Percentiles rank a stretch among this genome's conserved stretches.
Evolutionary conservation across 2,113 vertebrate species (phyloP).

Genomic region (Nettapus auritus): DNA sequence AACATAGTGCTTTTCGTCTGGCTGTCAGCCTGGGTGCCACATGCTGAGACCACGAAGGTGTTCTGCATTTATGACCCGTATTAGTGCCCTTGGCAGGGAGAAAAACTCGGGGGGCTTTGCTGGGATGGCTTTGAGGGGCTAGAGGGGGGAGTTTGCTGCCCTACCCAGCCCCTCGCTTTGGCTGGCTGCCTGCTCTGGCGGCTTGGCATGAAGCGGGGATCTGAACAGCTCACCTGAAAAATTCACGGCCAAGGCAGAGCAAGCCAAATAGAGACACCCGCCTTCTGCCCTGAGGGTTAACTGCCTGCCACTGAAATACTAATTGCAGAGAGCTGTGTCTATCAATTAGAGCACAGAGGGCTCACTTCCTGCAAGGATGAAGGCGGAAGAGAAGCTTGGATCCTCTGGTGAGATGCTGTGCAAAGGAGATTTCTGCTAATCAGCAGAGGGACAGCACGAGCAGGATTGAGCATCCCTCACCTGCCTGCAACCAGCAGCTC

Average conservation of each 20-base stretch:
- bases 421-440: background rate
- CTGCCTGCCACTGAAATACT: constrained; percentile 57
- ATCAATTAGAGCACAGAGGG: constrained; percentile 33
- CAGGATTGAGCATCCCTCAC: background rate
- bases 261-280: background rate
- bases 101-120: background rate
- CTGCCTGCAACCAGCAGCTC: background rate
- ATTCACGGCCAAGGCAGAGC: background rate
- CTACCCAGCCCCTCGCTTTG: background rate
- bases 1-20: background rate
- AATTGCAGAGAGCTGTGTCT: constrained; percentile 54
- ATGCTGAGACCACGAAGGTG: background rate
- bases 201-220: background rate
- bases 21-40: background rate
- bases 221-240: constrained; percentile 32
- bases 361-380: background rate
- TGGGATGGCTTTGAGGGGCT: background rate
- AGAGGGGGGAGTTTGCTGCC: background rate
- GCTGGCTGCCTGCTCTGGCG: background rate
- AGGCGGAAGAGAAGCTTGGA: background rate
- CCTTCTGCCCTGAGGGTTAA: constrained; percentile 50
- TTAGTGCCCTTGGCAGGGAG: background rate
- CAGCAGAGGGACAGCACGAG: background rate
- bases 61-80: background rate
- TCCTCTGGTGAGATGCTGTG: background rate